Evolutionary conservation across 1,140 invertebrate genomes (phyloP), one percentile per base, ranked within the genome.

Genomic region (Dolichoris vasculosae): DNA sequence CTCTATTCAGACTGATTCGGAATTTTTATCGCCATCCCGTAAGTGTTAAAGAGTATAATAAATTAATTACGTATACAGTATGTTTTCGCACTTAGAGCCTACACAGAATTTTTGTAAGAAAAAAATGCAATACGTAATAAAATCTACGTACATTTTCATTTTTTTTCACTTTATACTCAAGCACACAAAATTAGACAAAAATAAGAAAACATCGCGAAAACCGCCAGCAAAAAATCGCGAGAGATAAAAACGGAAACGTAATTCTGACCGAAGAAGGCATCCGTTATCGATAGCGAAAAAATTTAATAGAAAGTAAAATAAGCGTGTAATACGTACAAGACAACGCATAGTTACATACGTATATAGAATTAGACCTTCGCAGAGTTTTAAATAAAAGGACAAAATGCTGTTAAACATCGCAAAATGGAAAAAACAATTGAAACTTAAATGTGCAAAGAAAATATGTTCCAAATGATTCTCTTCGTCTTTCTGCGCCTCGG

Each of bases 101-200:
- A 77, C 46, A 69, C 71, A 71, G 55, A 82, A 77, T 48, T 77
- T 86, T 77, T 82, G 73, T 82, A 82, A 82, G 73, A 11, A 69
- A 69, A 75, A 8, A 76, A 82, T 86, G 59, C 46, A 77, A 82
- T 82, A 82, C 63, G 79, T 86, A 86, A 86, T 86, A 78, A 86
- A 86, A 38, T 67, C 43, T 86, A 69, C 73, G 79, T 86, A 51
- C 59, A 77, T 73, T 35, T 73, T 82, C 32, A 51, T 81, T 46
- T 80, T 26, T 46, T 46, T 55, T 35, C 2, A 76, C 15, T 76
- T 46, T 30, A 48, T 55, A 77, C 30, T 77, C 17, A 55, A 55
- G 6, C 8, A 55, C 9, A 32, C 8, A 46, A 63, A 80, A 80
- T 80, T 30, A 35, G 32, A 67, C 11, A 51, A 71, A 43, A 20